Base-by-base conservation (phyloP, 1,140 invertebrate genomes). In the Aphelinus atriplicis region DNA sequence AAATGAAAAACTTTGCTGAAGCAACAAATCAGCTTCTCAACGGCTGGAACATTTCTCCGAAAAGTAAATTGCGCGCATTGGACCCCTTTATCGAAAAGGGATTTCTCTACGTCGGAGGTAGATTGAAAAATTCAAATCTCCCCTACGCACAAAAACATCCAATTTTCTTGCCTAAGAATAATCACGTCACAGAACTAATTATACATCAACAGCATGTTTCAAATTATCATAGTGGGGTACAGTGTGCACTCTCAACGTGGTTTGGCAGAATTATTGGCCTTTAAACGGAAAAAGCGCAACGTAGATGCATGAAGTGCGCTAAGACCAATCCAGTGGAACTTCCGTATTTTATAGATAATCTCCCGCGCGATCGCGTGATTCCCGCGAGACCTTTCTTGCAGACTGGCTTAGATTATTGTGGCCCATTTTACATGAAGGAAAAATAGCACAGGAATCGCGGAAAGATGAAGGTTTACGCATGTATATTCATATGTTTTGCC, bases 151-250 rank as follows among this genome's bases (percentile, higher is more conserved):
- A 48, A 50, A 64, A 64, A 50, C n/a, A 64, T 10, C 47, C 62
- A 48, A 81, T 85, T n/a, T 56, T 87, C 43, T 73, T 87, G 43
- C 80, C 81, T 10, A 53, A 55, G 4, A 58, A 77, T 6, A 55
- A 78, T 76, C 55, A 76, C 10, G 73, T 79, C 42, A 76, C 76
- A 0, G 71, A 51, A 10, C 47, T 80, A 60, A 55, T 78, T 26
- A 77, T 78, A 26, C 60, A 65, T 5, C 7, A 84, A 57, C 63
- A 79, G 42, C 85, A 88, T 75, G 1, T 58, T 2, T 68, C 70
- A 50, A 68, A 79, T 56, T 71, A 84, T 4, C 86, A 88, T 79
- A 78, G 78, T 26, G 84, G 84, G n/a, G 80, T 82, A 26, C 77
- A 73, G 63, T 7, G 63, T 7, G 9, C 4, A 73, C 66, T 2